These are phyloP conservation scores for Entosphenus tridentatus DNA, from an alignment of 2,113 vertebrate genomes.

Conservation along the genomic window DNA sequence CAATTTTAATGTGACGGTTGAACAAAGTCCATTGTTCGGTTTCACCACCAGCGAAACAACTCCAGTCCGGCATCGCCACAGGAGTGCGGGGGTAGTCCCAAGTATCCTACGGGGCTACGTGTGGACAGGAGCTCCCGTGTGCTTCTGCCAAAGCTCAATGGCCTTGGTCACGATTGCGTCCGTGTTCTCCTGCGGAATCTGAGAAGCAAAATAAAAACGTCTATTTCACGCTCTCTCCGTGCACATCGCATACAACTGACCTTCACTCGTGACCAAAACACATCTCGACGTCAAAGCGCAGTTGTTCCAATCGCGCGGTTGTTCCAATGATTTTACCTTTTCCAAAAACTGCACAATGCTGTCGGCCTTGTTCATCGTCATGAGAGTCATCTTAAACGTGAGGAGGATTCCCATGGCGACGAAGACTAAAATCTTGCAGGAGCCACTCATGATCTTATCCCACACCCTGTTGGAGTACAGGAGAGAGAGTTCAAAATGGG, in stretches of 20 bases:
- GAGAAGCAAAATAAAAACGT: slow-evolving; percentile 10
- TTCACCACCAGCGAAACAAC: background rate
- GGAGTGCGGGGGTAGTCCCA: too few relatives aligned
- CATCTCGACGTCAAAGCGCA: slow-evolving; percentile 13
- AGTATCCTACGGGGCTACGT: background rate
- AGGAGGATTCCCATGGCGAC: slow-evolving; percentile 79
- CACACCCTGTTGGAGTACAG: slow-evolving; percentile 37
- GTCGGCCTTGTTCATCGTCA: slow-evolving; percentile 46
- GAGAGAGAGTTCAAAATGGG: slow-evolving; percentile 7
- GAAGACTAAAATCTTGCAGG: slow-evolving; percentile 88
- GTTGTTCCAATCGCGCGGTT: too few relatives aligned
- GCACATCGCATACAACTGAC: background rate
- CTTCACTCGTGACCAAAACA: slow-evolving; percentile 10
- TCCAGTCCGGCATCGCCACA: too few relatives aligned
- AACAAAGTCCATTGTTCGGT: background rate
- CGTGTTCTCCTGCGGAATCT: slow-evolving; percentile 91
- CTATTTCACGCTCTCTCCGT: background rate
- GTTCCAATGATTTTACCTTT: slow-evolving; percentile 30
- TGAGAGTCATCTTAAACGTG: slow-evolving; percentile 70
- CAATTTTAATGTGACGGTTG: background rate
- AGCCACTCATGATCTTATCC: slow-evolving; percentile 95
- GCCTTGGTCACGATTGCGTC: slow-evolving; percentile 87
- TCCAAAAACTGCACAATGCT: slow-evolving; percentile 50
- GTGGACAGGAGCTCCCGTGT: slow-evolving; percentile 63
- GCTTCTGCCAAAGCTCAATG: slow-evolving; percentile 78